These are phyloP conservation scores for Diorhabda carinulata DNA, from an alignment of 1,140 invertebrate genomes.

Conservation along the genomic window DNA sequence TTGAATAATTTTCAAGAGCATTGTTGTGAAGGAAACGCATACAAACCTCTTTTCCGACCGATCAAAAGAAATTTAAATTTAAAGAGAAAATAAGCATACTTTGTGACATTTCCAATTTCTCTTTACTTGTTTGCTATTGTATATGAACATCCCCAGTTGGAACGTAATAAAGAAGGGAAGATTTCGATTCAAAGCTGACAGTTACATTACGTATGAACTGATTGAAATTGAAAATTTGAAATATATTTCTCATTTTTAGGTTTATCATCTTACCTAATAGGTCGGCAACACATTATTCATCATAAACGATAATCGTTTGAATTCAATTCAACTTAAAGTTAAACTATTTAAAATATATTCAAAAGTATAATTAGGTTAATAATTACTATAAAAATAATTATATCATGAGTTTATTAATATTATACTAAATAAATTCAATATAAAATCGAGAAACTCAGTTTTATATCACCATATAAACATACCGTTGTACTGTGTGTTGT, in stretches of 20 bases:
- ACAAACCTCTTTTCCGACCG: not conserved
- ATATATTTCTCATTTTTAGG: not conserved
- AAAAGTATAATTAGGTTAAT: too few species aligned
- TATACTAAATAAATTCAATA: too few species aligned
- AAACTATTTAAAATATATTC: too few species aligned
- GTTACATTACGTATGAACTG: not conserved
- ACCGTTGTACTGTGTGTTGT: too few species aligned
- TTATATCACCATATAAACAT: too few species aligned
- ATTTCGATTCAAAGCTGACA: not conserved
- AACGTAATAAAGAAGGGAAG: not conserved
- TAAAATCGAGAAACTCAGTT: too few species aligned
- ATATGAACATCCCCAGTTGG: not conserved
- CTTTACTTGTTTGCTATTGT: not conserved
- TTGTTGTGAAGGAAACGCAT: conserved; percentile 2
- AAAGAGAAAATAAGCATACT: conserved; percentile 1
- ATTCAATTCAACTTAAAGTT: too few species aligned
- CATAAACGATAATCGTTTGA: too few species aligned
- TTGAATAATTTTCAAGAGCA: not conserved
- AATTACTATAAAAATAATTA: too few species aligned
- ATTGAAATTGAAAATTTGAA: not conserved
- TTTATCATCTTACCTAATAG: too few species aligned
- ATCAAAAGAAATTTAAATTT: conserved; percentile 3
- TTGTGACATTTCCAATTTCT: conserved; percentile 1
- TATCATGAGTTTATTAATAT: too few species aligned
- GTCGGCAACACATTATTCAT: too few species aligned